Conservation (phyloP, 2,797 vertebrate genomes). For the Poeciliopsis presidionis region DNA sequence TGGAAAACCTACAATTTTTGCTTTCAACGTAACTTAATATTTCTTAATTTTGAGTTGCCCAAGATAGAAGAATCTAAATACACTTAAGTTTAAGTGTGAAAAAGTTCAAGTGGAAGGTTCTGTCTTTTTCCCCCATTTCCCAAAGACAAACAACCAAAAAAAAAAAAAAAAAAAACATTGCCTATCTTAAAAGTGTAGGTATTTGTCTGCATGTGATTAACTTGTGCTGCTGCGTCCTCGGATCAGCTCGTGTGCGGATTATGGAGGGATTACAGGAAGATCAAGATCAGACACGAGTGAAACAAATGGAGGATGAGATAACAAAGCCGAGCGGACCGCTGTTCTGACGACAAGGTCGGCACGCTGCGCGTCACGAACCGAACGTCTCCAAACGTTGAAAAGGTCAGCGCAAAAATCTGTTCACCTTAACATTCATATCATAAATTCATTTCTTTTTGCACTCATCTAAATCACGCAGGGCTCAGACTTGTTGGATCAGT, state of each 20-base stretch:
- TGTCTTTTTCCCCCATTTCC: not conserved
- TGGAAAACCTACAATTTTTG: not conserved
- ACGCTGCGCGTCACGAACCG: not conserved
- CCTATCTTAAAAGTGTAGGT: not conserved
- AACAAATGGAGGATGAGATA: constrained; percentile 10
- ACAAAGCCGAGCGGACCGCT: constrained; percentile 8
- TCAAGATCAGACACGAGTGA: constrained; percentile 8
- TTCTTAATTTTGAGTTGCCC: not conserved
- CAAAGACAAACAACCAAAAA: not conserved
- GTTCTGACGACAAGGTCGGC: constrained; percentile 14
- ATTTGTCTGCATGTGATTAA: not conserved
- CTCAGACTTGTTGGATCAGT: too few relatives aligned
- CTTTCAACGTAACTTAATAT: not conserved
- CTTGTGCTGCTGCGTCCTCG: not conserved
- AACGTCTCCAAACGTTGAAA: constrained; percentile 10
- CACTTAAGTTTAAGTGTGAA: not conserved
- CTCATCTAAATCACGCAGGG: too few relatives aligned
- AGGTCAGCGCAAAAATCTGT: constrained; percentile 29
- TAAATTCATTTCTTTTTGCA: too few relatives aligned
- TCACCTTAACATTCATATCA: too few relatives aligned
- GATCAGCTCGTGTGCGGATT: not conserved
- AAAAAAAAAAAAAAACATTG: not conserved
- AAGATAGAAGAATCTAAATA: not conserved
- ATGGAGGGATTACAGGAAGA: not conserved
- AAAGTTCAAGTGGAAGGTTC: not conserved